Evolutionary conservation across 2,888 invertebrate species (phyloP).

Genomic region (Orchesellides sinensis): DNA sequence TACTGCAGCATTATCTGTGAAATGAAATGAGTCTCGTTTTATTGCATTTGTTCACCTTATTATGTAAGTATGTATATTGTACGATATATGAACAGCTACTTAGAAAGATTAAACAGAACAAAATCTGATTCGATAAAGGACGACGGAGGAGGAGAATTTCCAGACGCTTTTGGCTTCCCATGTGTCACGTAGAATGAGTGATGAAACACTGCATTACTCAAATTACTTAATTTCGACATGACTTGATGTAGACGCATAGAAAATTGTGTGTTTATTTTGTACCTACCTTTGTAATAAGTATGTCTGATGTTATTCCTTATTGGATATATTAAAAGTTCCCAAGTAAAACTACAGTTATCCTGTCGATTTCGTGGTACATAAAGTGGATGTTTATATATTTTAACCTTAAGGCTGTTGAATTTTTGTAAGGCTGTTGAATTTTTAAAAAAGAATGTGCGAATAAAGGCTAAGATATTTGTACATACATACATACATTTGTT

Average conservation of each 20-base stretch:
- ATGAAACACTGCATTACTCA: constrained; percentile 5
- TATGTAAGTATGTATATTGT: too few species aligned
- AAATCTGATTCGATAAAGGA: too few species aligned
- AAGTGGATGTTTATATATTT: not conserved
- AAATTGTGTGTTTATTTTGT: not conserved
- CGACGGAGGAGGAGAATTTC: too few species aligned
- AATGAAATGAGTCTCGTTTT: not conserved
- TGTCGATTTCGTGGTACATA: not conserved
- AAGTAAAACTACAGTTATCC: not conserved
- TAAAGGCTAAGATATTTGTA: too few species aligned
- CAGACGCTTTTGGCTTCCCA: too few species aligned
- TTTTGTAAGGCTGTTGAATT: not conserved
- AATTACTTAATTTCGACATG: not conserved
- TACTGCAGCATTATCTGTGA: not conserved
- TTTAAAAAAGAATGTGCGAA: too few species aligned
- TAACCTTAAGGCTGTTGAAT: not conserved
- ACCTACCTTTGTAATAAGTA: too few species aligned
- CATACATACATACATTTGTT: too few species aligned
- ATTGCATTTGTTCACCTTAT: not conserved
- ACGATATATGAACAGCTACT: not conserved
- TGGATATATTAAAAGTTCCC: not conserved
- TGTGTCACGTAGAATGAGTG: too few species aligned
- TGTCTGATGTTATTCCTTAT: too few species aligned
- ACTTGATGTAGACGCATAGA: not conserved
- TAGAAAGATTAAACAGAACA: not conserved